Base-by-base conservation (phyloP, 1,140 invertebrate species). In the Trigoniulus corallinus region DNA sequence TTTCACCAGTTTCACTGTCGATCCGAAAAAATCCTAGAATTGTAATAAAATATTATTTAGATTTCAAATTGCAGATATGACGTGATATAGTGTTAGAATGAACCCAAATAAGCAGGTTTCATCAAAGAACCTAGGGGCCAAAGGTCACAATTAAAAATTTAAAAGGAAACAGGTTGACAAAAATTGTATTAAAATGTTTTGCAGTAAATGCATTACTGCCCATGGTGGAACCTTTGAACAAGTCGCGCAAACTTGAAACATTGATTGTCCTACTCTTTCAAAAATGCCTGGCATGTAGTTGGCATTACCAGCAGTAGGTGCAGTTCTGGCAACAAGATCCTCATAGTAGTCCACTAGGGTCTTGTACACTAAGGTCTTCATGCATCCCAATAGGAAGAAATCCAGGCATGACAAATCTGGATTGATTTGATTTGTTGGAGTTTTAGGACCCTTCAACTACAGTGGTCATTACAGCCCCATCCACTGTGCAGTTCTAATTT, bases 11-110 rank as follows among this genome's bases (percentile, higher is more conserved):
- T 18, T 55, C 48, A 20, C 54, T 51, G 20, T 63, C 61, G 42
- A 63, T 60, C 23, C 49, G 47, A 50, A 63, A 63, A 26, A 57
- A 62, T n/a, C n/a, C n/a, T n/a, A n/a, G n/a, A 21, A 56, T 56
- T 59, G 21, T 2, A 34, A 52, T 25, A 24, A 21, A 50, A 27
- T 21, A 7, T 44, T 44, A 7, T 20, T 21, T 21, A 44, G 7
- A 44, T 39, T 13, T 39, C 12, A 13, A 39, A 39, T 39, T 13
- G 18, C 18, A 39, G 18, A 39, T 18, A 39, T n/a, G n/a, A n/a
- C n/a, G n/a, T n/a, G n/a, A n/a, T n/a, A 20, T n/a, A n/a, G n/a
- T n/a, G n/a, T n/a, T n/a, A n/a, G n/a, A n/a, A n/a, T n/a, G n/a
- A n/a, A n/a, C n/a, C n/a, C n/a, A 20, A 47, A 47, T 20, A 3